These are phyloP conservation scores for Danaus chrysippus DNA, from an alignment of 2,888 invertebrate genomes.

Conservation along the genomic window DNA sequence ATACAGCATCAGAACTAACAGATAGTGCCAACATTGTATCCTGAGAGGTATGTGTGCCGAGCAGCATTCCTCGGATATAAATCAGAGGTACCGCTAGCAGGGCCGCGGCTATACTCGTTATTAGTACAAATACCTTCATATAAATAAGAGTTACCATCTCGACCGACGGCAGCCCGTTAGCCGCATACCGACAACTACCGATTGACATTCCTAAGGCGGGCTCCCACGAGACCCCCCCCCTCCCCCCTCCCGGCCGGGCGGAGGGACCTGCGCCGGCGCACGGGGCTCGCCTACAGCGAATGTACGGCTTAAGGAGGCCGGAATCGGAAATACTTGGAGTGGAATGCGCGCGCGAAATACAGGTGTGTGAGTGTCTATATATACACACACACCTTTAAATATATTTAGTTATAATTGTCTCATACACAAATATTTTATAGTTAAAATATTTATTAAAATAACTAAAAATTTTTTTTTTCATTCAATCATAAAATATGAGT, in stretches of 20 bases:
- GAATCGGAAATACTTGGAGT: constrained; percentile 44
- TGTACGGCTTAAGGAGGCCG: constrained; percentile 44
- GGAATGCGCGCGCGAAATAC: constrained; percentile 31
- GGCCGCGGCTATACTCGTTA: constrained; percentile 9
- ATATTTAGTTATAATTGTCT: too few relatives aligned
- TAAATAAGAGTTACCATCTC: constrained; percentile 31
- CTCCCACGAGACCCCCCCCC: constrained; percentile 48
- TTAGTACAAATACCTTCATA: constrained; percentile 8
- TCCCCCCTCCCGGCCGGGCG: constrained; percentile 42
- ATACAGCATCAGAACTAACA: too few relatives aligned
- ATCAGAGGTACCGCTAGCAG: constrained; percentile 7
- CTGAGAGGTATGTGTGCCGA: too few relatives aligned
- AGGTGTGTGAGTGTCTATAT: constrained; percentile 9
- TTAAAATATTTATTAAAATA: too few relatives aligned
- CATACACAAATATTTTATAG: too few relatives aligned
- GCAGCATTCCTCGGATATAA: constrained; percentile 5
- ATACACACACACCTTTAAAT: too few relatives aligned
- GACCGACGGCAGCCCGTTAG: constrained; percentile 41
- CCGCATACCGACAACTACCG: constrained; percentile 45
- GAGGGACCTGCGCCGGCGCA: constrained; percentile 66
- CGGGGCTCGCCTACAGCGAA: constrained; percentile 59
- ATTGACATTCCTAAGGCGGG: constrained; percentile 54
- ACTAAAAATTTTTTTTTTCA: too few relatives aligned
- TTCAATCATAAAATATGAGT: too few relatives aligned
- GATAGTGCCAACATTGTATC: too few relatives aligned